Percentiles rank a stretch among this genome's conserved stretches.
Conservation (phyloP, 2,113 vertebrate genomes). For the Mastomys natalensis region DNA sequence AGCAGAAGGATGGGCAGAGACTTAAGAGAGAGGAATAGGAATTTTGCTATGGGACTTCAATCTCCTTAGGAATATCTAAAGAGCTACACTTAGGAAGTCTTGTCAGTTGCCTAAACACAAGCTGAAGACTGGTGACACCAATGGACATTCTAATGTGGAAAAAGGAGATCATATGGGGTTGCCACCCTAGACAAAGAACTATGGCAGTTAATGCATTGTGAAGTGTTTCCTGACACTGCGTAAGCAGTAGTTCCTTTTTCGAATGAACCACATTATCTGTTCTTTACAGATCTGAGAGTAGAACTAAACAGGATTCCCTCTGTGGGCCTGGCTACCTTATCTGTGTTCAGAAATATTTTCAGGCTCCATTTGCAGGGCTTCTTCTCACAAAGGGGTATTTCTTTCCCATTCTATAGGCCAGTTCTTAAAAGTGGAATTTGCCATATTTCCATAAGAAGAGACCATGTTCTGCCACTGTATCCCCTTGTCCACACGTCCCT, state of each 20-base stretch:
- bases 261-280: background rate
- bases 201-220: too few species aligned
- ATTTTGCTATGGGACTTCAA: background rate
- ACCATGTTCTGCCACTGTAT: background rate
- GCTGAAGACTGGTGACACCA: background rate
- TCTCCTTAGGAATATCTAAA: background rate
- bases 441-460: slow-evolving; percentile 60
- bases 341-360: background rate
- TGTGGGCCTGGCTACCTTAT: background rate
- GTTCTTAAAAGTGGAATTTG: slow-evolving; percentile 46
- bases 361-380: background rate
- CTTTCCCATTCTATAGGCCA: background rate
- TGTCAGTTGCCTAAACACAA: background rate
- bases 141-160: background rate
- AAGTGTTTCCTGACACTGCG: background rate
- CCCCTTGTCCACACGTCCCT: background rate
- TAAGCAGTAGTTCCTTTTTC: background rate
- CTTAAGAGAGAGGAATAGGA: background rate
- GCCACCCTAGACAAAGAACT: background rate
- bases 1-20: background rate
- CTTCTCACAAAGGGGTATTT: background rate
- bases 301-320: background rate
- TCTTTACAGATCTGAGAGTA: slow-evolving; percentile 27
- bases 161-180: too few species aligned
- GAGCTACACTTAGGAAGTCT: background rate